These are phyloP conservation scores for Saturnia pavonia DNA, from an alignment of 2,888 invertebrate species.

Conservation along the genomic window DNA sequence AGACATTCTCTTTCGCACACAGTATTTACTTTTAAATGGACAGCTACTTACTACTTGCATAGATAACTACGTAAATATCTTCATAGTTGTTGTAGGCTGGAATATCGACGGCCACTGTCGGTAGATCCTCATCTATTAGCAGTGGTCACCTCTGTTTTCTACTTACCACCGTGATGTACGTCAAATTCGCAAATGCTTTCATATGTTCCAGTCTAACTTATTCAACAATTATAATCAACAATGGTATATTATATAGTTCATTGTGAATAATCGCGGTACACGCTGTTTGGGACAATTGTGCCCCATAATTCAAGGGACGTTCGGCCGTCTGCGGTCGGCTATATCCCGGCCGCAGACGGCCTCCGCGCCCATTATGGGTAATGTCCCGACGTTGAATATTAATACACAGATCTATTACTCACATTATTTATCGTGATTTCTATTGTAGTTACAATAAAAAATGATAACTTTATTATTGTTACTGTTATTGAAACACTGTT, in stretches of 20 bases:
- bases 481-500: no score
- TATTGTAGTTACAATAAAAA: background rate
- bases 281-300: constrained; percentile 12
- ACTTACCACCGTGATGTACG: no score
- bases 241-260: constrained; percentile 3
- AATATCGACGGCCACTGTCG: no score
- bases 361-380: constrained; percentile 3
- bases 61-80: no score
- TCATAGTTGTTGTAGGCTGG: no score
- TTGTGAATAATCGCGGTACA: constrained; percentile 10
- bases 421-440: constrained; percentile 19
- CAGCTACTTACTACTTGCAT: no score
- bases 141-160: no score
- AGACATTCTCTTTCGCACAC: no score
- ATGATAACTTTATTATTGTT: background rate
- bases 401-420: background rate
- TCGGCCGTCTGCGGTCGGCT: constrained; percentile 10
- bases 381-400: background rate
- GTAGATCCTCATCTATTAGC: no score
- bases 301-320: constrained; percentile 5
- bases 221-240: background rate
- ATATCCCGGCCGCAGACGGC: constrained; percentile 1
- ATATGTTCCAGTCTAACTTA: no score
- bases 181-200: no score
- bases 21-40: no score